Conservation (phyloP, 2,113 vertebrate genomes). For the human region GRCh38 chr4:176404501-176405000, state of each 20-base stretch:
- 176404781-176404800: background rate
- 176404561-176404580: background rate
- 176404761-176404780: background rate
- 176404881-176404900: constrained; percentile 1
- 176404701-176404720: background rate
- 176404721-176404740: background rate
- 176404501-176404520: background rate
- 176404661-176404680: background rate
- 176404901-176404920: constrained; percentile 37
- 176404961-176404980: constrained; percentile 58
- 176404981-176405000: constrained; percentile 46
- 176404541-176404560: background rate
- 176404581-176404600: background rate
- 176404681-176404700: background rate
- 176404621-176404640: background rate
- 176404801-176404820: constrained; percentile 20
- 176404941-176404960: constrained; percentile 61
- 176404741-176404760: background rate
- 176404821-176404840: background rate
- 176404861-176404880: constrained; percentile 14
- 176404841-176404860: background rate
- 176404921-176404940: constrained; percentile 57
- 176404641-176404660: background rate
- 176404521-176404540: background rate
- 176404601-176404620: background rate